Evolutionary conservation across 2,797 vertebrate genomes (phyloP).

Genomic region (Aldrovandia affinis): DNA sequence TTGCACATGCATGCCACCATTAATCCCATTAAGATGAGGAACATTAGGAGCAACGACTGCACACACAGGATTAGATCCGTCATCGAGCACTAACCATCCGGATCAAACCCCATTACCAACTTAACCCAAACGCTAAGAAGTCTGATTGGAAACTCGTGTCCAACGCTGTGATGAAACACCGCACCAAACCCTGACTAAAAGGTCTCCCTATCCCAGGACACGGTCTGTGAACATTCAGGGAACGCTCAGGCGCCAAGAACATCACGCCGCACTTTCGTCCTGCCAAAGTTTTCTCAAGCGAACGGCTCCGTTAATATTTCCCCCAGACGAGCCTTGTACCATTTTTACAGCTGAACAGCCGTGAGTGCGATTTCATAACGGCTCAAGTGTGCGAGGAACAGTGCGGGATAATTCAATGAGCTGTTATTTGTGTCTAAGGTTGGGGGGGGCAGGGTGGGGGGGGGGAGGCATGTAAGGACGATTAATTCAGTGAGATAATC

Average conservation of each 20-base stretch:
- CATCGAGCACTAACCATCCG: background rate
- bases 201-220: background rate
- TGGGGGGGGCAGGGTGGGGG: no score
- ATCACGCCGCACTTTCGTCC: background rate
- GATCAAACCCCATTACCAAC: background rate
- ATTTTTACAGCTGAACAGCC: background rate
- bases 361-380: background rate
- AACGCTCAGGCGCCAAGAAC: background rate
- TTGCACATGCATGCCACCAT: background rate
- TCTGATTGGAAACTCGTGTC: background rate
- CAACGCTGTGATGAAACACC: background rate
- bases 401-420: background rate
- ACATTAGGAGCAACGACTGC: background rate
- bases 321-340: background rate
- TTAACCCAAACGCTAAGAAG: background rate
- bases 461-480: no score
- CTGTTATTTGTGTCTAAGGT: background rate
- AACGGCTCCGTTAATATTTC: background rate
- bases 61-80: background rate
- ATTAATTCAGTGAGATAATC: no score
- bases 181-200: background rate
- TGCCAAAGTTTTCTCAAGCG: background rate
- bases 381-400: background rate
- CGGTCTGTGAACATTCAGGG: background rate
- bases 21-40: constrained; percentile 4